Evolutionary conservation across 2,113 vertebrate genomes (phyloP), one percentile per base, ranked within the genome.

Genomic region (Chamaetylas fuelleborni): DNA sequence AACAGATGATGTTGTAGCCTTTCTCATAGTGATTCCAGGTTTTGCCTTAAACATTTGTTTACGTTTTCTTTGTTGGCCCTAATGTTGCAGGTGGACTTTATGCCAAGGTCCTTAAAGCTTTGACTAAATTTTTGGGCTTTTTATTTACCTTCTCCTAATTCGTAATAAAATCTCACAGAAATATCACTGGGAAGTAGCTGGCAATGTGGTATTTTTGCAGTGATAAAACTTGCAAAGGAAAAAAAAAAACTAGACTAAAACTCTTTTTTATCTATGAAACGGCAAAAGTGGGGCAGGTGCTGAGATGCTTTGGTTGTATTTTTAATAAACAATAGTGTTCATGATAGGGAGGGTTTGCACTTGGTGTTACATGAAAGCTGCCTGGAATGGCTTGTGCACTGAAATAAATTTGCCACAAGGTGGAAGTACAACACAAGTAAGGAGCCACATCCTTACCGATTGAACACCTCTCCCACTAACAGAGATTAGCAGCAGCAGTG

Each of bases 321-420:
- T 47, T 15, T 81, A 40, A 25, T 28, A 11, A 64, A 36, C 2
- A 19, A 22, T 8, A 11, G 17, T 0, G 0, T 9, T 69, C 0
- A 0, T 36, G 45, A 2, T 29, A 6, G 28, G 29, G 8, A 79
- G 17, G 19, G 38, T 77, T 61, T 42, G 38, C 0, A 0, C 16
- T 70, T 51, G 0, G 0, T 26, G 2, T 8, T 36, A 0, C 0
- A 0, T 4, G 57, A 64, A 31, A 64, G 36, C 7, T 26, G 31
- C 33, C 25, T 31, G n/a, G 20, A 42, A 9, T 14, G 0, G 2
- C 15, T 54, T 25, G 0, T 25, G n/a, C 36, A 17, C 15, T 89
- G 60, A 6, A 76, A 3, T 19, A 23, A 70, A 9, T 25, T 69
- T 33, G 50, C 96, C 97, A 91, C 92, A 33, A 90, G 97, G 81